These are phyloP conservation scores for Galaxea fascicularis DNA, from an alignment of 92 coral and sea anemone genomes.

Conservation along the genomic window DNA sequence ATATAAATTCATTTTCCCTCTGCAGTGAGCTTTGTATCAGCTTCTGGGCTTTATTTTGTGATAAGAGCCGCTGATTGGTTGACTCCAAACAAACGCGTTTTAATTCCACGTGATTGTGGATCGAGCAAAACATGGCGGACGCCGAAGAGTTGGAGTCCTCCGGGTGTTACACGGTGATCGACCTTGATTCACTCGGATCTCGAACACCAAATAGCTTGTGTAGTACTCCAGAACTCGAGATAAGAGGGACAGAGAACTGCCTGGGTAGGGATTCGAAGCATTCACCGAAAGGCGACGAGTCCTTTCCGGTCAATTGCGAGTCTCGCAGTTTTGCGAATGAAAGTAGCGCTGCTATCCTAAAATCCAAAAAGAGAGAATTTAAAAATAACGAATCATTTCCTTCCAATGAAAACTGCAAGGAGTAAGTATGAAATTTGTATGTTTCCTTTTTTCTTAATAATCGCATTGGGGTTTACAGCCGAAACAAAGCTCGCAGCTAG, in stretches of 20 bases:
- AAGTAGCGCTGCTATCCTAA: neutral
- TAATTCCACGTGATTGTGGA: conserved; percentile 51
- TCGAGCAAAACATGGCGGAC: conserved; percentile 52
- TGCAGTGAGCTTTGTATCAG: neutral
- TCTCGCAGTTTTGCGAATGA: conserved; percentile 9
- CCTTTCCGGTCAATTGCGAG: neutral
- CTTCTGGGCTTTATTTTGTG: neutral
- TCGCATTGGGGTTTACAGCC: neutral
- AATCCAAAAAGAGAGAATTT: conserved; percentile 30
- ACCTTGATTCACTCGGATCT: conserved; percentile 31
- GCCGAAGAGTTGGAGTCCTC: conserved; percentile 31
- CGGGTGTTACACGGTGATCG: conserved; percentile 39
- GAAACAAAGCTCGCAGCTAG: neutral
- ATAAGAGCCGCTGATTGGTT: conserved; percentile 30
- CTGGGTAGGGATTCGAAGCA: conserved; percentile 14
- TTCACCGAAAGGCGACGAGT: conserved; percentile 20
- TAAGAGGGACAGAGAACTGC: conserved; percentile 40
- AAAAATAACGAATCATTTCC: conserved; percentile 1
- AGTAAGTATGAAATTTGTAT: conserved; percentile 11
- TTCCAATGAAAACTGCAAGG: neutral
- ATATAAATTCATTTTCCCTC: neutral
- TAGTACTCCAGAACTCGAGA: conserved; percentile 50
- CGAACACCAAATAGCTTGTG: conserved; percentile 48
- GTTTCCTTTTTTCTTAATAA: neutral
- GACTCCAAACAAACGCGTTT: conserved; percentile 27